Evolutionary conservation across 2,888 invertebrate genomes (phyloP).

Genomic region (Sphinx pinastri): DNA sequence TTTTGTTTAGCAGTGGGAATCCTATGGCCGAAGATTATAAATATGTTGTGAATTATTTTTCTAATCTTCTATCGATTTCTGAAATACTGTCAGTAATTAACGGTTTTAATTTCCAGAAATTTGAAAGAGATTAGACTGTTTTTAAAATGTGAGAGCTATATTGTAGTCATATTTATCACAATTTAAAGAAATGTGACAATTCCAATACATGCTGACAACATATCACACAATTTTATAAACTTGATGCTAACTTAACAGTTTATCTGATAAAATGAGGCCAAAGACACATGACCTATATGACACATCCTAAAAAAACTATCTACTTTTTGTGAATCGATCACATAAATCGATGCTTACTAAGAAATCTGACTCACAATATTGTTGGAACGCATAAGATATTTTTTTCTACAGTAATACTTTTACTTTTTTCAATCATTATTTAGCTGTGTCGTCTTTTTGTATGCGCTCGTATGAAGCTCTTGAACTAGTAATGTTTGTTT

Average conservation of each 20-base stretch:
- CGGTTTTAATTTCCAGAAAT: no score
- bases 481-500: conserved; percentile 29
- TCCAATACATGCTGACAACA: not conserved
- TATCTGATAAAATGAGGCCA: not conserved
- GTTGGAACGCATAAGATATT: conserved; percentile 18
- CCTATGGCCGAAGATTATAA: no score
- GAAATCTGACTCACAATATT: conserved; percentile 20
- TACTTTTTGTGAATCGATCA: conserved; percentile 14
- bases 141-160: no score
- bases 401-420: conserved; percentile 13
- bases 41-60: no score
- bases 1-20: no score
- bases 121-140: no score
- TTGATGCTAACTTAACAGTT: not conserved
- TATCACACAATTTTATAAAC: not conserved
- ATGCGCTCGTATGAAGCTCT: conserved; percentile 26
- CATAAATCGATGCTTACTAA: conserved; percentile 18
- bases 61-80: no score
- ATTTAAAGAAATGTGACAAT: not conserved
- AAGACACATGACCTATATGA: conserved; percentile 23
- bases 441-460: conserved; percentile 30
- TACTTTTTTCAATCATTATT: conserved; percentile 22
- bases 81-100: no score
- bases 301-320: conserved; percentile 1
- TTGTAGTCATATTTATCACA: no score